These are phyloP conservation scores for Oscheius sp. DNA, from an alignment of 1,140 invertebrate genomes.

Conservation along the genomic window DNA sequence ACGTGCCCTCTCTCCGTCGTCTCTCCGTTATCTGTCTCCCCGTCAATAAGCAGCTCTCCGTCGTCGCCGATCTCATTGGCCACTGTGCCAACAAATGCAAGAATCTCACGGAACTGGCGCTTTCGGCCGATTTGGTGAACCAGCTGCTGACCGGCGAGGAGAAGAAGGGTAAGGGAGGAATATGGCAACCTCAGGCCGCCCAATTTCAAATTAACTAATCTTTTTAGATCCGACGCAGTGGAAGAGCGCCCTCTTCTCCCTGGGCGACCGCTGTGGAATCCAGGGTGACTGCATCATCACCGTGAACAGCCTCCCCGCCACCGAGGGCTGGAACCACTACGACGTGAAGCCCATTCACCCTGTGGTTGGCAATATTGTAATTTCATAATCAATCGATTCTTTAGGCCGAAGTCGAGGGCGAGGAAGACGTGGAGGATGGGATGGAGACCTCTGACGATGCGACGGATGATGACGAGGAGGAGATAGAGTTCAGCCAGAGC, in stretches of 20 bases:
- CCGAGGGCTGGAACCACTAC: background rate
- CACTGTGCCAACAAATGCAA: background rate
- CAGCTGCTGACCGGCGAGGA: background rate
- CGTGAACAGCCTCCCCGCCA: background rate
- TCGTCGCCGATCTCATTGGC: background rate
- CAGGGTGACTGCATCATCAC: background rate
- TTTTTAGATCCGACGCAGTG: background rate
- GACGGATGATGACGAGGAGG: background rate
- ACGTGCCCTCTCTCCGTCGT: background rate
- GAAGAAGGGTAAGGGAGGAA: no score
- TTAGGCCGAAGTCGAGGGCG: no score
- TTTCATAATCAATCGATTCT: no score
- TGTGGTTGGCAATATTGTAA: no score
- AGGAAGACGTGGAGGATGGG: background rate
- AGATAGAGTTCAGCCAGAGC: background rate
- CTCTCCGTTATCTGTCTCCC: background rate
- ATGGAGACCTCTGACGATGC: no score
- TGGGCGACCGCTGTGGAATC: background rate
- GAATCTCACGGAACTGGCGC: background rate
- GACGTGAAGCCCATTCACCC: background rate
- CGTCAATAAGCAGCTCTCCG: background rate
- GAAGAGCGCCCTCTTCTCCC: background rate
- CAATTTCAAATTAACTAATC: background rate
- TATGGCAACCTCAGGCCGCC: no score
- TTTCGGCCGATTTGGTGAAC: background rate